Conservation (phyloP, 1,140 invertebrate genomes). For the Zophobas morio region DNA sequence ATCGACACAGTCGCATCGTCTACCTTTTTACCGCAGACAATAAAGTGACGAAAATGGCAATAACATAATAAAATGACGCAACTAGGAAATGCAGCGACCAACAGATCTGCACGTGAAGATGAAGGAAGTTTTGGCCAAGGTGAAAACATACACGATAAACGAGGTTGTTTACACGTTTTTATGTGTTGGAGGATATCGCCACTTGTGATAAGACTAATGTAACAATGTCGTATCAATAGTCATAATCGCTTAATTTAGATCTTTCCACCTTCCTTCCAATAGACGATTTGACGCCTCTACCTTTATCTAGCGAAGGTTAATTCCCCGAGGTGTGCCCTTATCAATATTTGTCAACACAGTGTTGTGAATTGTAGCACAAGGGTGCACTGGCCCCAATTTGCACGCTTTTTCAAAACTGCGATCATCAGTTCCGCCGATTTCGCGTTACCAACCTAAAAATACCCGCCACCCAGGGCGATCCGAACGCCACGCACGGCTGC, state of each 20-base stretch:
- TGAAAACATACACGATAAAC: constrained; percentile 48
- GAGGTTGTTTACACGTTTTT: constrained; percentile 47
- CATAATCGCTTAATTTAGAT: constrained; percentile 1
- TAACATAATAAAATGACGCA: constrained; percentile 43
- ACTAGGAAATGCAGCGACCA: constrained; percentile 47
- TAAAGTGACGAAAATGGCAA: constrained; percentile 37
- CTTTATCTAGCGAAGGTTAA: constrained; percentile 23
- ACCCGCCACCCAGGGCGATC: too few species aligned
- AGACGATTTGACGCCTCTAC: constrained; percentile 34
- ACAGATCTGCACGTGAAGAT: constrained; percentile 44
- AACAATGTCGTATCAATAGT: constrained; percentile 15
- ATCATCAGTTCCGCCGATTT: too few species aligned
- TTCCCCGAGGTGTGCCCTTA: constrained; percentile 15
- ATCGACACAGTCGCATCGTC: background rate
- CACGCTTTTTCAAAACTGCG: too few species aligned
- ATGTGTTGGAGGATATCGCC: constrained; percentile 42
- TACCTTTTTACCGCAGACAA: background rate
- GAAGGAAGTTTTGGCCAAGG: constrained; percentile 47
- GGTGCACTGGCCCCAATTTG: background rate
- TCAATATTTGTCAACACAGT: constrained; percentile 19
- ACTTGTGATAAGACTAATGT: constrained; percentile 40
- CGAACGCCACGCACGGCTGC: too few species aligned
- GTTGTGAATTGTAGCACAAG: background rate
- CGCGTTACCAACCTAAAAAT: too few species aligned
- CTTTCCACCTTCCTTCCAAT: constrained; percentile 3